These are phyloP conservation scores for Sinocyclocheilus grahami DNA, from an alignment of 2,113 vertebrate species.

Conservation along the genomic window DNA sequence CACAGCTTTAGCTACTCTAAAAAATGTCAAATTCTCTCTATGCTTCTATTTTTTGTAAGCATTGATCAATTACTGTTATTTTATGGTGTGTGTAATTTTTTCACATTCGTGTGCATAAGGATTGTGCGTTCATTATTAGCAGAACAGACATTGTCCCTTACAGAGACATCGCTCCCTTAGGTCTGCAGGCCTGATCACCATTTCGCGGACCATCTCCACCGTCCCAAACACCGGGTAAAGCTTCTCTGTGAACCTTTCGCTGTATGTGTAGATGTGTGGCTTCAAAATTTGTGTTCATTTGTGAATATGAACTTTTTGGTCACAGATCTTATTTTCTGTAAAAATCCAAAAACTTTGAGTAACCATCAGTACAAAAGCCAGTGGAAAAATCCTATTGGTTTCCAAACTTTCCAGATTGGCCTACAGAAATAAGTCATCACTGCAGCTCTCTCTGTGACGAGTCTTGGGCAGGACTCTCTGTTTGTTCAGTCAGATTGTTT, in stretches of 20 bases:
- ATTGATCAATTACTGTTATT: not conserved
- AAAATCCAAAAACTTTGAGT: not conserved
- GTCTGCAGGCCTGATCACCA: slow-evolving; percentile 68
- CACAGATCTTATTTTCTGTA: not conserved
- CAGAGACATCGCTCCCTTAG: slow-evolving; percentile 72
- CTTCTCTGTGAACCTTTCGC: slow-evolving; percentile 72
- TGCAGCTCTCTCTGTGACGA: not conserved
- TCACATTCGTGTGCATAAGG: not conserved
- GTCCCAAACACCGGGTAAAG: slow-evolving; percentile 77
- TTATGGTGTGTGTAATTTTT: not conserved
- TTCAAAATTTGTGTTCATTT: not conserved
- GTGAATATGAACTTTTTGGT: not conserved
- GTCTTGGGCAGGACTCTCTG: not conserved
- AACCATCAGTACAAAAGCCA: not conserved
- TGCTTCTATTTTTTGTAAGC: not conserved
- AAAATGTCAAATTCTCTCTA: not conserved
- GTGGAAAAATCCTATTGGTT: not conserved
- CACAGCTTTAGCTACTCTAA: not conserved
- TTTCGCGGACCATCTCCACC: slow-evolving; percentile 73
- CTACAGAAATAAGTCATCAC: not conserved
- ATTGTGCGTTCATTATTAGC: slow-evolving; percentile 53
- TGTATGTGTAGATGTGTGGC: slow-evolving; percentile 77
- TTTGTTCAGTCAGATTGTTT: not conserved
- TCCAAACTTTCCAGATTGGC: not conserved
- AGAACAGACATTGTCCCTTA: slow-evolving; percentile 75